Percentiles rank a stretch among this genome's conserved stretches.
phyloP scores from a whole-genome alignment of 2,888 invertebrate species.

The Torymus tubicola region DNA sequence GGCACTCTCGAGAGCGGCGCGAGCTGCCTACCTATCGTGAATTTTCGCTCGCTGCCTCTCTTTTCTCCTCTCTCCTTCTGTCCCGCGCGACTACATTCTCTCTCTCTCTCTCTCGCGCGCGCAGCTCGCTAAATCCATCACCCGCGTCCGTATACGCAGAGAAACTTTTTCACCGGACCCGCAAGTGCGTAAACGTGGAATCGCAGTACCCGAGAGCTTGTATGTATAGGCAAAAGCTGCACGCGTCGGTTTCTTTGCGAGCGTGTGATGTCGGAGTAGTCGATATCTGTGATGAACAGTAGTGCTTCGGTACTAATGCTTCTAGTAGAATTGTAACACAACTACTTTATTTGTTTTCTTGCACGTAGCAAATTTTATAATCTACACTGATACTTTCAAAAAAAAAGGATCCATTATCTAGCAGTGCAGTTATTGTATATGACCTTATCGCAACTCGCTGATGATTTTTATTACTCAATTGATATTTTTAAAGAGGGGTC shows the following conservation, averaged over 20 bases:
- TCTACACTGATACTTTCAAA: too few species aligned
- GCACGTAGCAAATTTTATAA: too few species aligned
- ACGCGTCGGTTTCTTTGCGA: background rate
- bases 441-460: too few species aligned
- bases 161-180: background rate
- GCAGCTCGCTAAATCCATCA: conserved; percentile 30
- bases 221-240: background rate
- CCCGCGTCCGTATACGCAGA: conserved; percentile 16
- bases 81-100: background rate
- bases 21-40: conserved; percentile 1
- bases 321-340: too few species aligned
- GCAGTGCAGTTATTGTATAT: too few species aligned
- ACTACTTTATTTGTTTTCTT: too few species aligned
- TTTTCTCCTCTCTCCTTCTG: background rate
- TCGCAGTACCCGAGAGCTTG: background rate
- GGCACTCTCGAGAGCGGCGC: conserved; percentile 16
- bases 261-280: too few species aligned
- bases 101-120: background rate
- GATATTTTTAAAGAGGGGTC: too few species aligned
- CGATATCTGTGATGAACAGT: too few species aligned
- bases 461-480: too few species aligned
- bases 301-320: too few species aligned
- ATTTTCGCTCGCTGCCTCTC: conserved; percentile 13
- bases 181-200: background rate
- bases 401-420: too few species aligned